Conservation (phyloP, 2,113 vertebrate genomes). For the Rhinoptilus africanus region DNA sequence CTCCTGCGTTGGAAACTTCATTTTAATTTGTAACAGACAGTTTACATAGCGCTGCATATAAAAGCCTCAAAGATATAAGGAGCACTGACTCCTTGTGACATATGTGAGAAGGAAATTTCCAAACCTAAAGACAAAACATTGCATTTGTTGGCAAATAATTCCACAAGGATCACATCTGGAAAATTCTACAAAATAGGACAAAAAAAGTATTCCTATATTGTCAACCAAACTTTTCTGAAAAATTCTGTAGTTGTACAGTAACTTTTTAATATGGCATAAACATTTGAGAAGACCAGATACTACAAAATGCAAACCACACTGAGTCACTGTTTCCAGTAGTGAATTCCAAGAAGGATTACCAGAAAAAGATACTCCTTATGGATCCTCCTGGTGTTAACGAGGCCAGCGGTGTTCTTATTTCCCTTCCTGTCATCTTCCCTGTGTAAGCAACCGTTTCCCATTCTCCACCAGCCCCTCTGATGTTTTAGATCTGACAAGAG, state of each 20-base stretch:
- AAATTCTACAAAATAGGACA: background rate
- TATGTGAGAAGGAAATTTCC: background rate
- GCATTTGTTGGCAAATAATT: background rate
- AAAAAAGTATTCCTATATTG: background rate
- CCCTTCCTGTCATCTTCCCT: background rate
- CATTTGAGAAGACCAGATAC: background rate
- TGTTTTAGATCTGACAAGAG: background rate
- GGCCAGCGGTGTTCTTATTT: background rate
- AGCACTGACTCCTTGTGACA: background rate
- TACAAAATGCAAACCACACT: background rate
- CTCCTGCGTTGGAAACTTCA: background rate
- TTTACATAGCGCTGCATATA: background rate
- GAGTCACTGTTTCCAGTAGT: background rate
- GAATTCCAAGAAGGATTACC: background rate
- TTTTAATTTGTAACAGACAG: background rate
- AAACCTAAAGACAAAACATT: background rate
- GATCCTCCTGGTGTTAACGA: background rate
- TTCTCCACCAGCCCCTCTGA: background rate
- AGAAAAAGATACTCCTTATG: fast-evolving
- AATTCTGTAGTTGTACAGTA: background rate
- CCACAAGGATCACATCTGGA: background rate
- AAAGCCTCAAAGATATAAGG: background rate
- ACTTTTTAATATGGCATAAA: background rate
- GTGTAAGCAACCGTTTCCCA: background rate
- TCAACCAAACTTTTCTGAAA: background rate